Base-by-base conservation (phyloP, 1,140 invertebrate genomes). In the Sycophila sp. region DNA sequence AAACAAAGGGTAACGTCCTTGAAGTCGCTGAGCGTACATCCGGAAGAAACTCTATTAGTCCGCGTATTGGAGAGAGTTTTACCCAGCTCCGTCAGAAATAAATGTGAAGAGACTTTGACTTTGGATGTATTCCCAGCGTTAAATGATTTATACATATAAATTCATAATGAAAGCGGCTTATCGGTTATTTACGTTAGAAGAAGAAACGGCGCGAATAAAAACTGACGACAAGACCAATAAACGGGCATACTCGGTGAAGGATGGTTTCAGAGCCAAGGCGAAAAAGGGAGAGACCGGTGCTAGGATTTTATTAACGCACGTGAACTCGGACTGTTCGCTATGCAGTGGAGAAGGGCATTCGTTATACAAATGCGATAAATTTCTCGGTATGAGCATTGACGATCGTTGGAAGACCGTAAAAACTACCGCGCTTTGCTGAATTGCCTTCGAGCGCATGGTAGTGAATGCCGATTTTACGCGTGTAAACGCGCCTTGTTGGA, bases 1-100 rank as follows among this genome's bases (percentile, higher is more conserved):
- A 51, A 64, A 2, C 70, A 72, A 40, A 28, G n/a, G n/a, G n/a
- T n/a, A n/a, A n/a, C n/a, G n/a, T n/a, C n/a, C n/a, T n/a, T n/a
- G n/a, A n/a, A n/a, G n/a, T n/a, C n/a, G n/a, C n/a, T n/a, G n/a
- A n/a, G n/a, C n/a, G n/a, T n/a, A n/a, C n/a, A n/a, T n/a, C n/a
- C n/a, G n/a, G n/a, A n/a, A n/a, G n/a, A n/a, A n/a, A n/a, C n/a
- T n/a, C n/a, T n/a, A n/a, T 59, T 73, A 15, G 51, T 73, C 11
- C 60, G 72, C 13, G 58, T 73, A 30, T n/a, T 73, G 15, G 68
- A 73, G 60, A 36, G 72, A 11, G 72, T 63, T 11, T 51, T 73
- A 49, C 62, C 72, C 4, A 15, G 15, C 3, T 32, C 56, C 22
- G 71, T 63, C 65, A 49, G 72, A 4, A n/a, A 56, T 1, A 66